A percentile compares a stretch with the other conserved stretches of the same genome.
Conservation (phyloP, 2,888 invertebrate genomes). For the Asteroscopus sphinx region DNA sequence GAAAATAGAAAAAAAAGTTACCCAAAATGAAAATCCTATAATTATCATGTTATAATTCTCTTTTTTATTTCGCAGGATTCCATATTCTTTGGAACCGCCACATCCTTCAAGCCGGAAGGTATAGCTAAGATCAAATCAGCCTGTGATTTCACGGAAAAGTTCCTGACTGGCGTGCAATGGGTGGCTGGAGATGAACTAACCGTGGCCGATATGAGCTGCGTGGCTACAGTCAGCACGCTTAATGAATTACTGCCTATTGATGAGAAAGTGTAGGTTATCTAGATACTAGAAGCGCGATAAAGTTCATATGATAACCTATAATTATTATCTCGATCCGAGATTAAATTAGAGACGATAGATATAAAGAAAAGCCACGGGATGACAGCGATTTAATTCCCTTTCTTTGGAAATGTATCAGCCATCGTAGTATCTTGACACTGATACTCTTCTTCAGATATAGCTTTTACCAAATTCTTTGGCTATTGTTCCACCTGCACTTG, state of each 20-base stretch:
- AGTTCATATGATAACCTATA: no score
- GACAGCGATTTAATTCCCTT: no score
- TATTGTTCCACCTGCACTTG: no score
- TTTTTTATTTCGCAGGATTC: constrained; percentile 46
- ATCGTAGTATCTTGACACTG: no score
- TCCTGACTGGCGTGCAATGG: constrained; percentile 79
- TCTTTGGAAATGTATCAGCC: no score
- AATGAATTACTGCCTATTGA: constrained; percentile 64
- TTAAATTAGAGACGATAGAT: no score
- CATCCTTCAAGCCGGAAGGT: constrained; percentile 43
- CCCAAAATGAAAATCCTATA: no score
- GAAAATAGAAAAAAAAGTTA: no score
- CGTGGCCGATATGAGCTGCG: constrained; percentile 89
- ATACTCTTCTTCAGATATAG: no score
- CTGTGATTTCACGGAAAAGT: constrained; percentile 81
- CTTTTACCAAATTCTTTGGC: no score
- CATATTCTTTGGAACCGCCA: constrained; percentile 54
- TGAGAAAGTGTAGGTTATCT: constrained; percentile 52
- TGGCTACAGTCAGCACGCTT: constrained; percentile 82
- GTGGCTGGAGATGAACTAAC: constrained; percentile 88
- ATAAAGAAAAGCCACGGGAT: no score
- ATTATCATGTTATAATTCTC: not conserved
- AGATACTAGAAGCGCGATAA: not conserved
- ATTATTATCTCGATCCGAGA: no score
- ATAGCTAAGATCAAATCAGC: constrained; percentile 56